These are phyloP conservation scores for Heliothis subflexa DNA, from an alignment of 1,140 invertebrate genomes.

Conservation along the genomic window DNA sequence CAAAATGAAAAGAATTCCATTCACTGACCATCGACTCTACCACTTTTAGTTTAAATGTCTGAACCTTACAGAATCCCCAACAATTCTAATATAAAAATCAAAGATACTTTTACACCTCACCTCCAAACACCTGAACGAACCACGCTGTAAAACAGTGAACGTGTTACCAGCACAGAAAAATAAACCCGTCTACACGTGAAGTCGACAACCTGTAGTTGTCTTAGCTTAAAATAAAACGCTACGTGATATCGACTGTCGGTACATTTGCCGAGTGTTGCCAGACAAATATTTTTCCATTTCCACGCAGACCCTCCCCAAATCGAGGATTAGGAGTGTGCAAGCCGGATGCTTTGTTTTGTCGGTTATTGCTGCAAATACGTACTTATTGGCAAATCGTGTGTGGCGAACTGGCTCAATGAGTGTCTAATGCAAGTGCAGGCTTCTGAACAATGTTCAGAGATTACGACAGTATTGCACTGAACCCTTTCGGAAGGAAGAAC, in stretches of 20 bases:
- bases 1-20: slow-evolving; percentile 9
- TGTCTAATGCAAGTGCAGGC: slow-evolving; percentile 21
- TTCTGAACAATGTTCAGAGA: background rate
- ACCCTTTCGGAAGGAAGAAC: background rate
- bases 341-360: slow-evolving; percentile 61
- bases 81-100: slow-evolving; percentile 26
- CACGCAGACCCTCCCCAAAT: slow-evolving; percentile 68
- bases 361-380: slow-evolving; percentile 54
- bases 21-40: background rate
- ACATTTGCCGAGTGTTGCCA: slow-evolving; percentile 56
- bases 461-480: background rate
- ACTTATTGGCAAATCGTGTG: slow-evolving; percentile 42
- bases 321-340: slow-evolving; percentile 69
- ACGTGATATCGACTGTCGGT: slow-evolving; percentile 51
- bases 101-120: slow-evolving; percentile 24
- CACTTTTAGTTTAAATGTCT: background rate
- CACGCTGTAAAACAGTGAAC: slow-evolving; percentile 31
- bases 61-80: background rate
- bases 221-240: slow-evolving; percentile 54
- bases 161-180: slow-evolving; percentile 31
- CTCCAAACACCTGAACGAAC: slow-evolving; percentile 18
- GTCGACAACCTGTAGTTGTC: slow-evolving; percentile 56
- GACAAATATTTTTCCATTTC: slow-evolving; percentile 81
- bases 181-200: slow-evolving; percentile 40
- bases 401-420: slow-evolving; percentile 17